A percentile compares a stretch with the other conserved stretches of the same genome.
Conservation (phyloP, 2,888 invertebrate genomes). For the Metalampra italica region DNA sequence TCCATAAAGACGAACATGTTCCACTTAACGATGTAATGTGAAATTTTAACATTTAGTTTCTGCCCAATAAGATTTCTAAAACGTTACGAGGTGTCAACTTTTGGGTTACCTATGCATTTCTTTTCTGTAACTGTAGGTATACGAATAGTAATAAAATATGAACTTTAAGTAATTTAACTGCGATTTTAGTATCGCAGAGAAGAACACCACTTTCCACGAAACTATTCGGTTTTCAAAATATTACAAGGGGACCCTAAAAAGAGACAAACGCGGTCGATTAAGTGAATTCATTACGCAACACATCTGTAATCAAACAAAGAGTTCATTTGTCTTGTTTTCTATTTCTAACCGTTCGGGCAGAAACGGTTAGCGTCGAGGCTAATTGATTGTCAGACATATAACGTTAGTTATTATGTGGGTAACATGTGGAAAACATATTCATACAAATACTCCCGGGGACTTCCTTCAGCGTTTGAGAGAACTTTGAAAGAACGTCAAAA, state of each 20-base stretch:
- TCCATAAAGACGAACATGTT: too few relatives aligned
- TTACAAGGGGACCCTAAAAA: constrained; percentile 13
- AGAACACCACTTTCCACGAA: neutral
- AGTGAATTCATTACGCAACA: constrained; percentile 24
- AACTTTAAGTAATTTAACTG: too few relatives aligned
- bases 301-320: constrained; percentile 23
- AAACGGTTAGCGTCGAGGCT: constrained; percentile 7
- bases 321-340: constrained; percentile 20
- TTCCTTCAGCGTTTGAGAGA: neutral
- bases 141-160: too few relatives aligned
- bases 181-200: neutral
- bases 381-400: constrained; percentile 20
- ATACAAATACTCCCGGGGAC: too few relatives aligned
- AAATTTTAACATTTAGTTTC: too few relatives aligned
- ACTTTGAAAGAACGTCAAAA: too few relatives aligned
- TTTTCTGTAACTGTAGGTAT: too few relatives aligned
- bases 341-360: constrained; percentile 12
- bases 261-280: constrained; percentile 18
- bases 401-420: constrained; percentile 1
- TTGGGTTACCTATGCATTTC: too few relatives aligned
- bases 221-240: neutral
- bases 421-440: neutral
- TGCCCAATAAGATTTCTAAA: too few relatives aligned
- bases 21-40: too few relatives aligned
- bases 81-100: too few relatives aligned